A percentile compares a stretch with the other conserved stretches of the same genome.
Conservation (phyloP, 2,888 invertebrate genomes). For the Drosophila mayaguana region DNA sequence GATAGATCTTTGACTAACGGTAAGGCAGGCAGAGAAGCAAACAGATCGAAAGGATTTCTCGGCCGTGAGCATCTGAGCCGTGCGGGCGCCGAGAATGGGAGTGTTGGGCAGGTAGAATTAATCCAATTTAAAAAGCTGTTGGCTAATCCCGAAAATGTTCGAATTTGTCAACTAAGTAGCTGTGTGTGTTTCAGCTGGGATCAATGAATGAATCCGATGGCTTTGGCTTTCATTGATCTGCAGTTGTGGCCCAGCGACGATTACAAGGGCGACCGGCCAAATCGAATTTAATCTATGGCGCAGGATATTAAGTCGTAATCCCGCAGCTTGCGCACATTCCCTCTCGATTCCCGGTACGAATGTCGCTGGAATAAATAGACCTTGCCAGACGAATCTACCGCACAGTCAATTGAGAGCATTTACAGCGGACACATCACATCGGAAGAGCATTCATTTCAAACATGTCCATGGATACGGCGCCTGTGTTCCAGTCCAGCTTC, state of each 20-base stretch:
- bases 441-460: background rate
- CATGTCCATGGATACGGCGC: slow-evolving; percentile 80
- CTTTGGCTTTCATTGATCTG: slow-evolving; percentile 73
- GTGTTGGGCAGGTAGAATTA: slow-evolving; percentile 57
- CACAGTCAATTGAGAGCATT: slow-evolving; percentile 42
- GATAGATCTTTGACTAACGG: background rate
- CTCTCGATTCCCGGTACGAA: background rate
- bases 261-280: slow-evolving; percentile 13
- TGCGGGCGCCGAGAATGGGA: background rate
- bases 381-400: no score
- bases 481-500: slow-evolving; percentile 74
- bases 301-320: slow-evolving; percentile 50
- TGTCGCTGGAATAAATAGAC: slow-evolving; percentile 39
- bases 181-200: slow-evolving; percentile 36
- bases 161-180: slow-evolving; percentile 10
- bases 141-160: slow-evolving; percentile 51
- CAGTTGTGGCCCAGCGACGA: slow-evolving; percentile 22
- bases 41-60: background rate
- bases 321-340: slow-evolving; percentile 16
- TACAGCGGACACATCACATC: slow-evolving; percentile 3
- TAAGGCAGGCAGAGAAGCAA: slow-evolving; percentile 3
- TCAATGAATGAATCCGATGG: slow-evolving; percentile 72
- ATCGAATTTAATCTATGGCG: slow-evolving; percentile 30
- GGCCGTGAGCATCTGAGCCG: background rate
- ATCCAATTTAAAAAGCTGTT: slow-evolving; percentile 57